phyloP scores from a whole-genome alignment of 2,113 vertebrate genomes.

The Pituophis catenifer region DNA sequence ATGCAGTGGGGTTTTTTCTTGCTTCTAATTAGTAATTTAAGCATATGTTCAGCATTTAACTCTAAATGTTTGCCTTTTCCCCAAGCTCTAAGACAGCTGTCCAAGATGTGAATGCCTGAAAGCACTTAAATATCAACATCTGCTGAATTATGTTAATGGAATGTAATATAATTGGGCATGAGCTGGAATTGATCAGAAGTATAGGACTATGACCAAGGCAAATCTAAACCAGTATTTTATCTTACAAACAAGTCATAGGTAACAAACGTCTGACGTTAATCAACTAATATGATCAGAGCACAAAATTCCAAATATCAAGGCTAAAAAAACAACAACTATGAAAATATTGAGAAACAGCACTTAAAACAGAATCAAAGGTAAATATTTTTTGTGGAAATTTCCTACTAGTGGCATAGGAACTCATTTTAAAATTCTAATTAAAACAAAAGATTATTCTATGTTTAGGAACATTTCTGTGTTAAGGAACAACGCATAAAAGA shows the following conservation, averaged over 20 bases:
- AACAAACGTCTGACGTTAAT: constrained; percentile 43
- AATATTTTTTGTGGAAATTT: background rate
- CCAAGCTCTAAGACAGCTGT: constrained; percentile 84
- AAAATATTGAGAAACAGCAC: background rate
- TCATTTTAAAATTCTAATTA: background rate
- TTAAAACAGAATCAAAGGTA: background rate
- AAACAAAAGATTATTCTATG: background rate
- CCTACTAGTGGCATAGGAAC: background rate
- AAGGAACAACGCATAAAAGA: background rate
- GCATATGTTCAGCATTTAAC: constrained; percentile 87
- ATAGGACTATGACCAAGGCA: constrained; percentile 74
- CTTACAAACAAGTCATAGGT: constrained; percentile 62
- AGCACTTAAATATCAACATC: constrained; percentile 88
- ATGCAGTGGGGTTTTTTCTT: constrained; percentile 76
- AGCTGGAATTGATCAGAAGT: constrained; percentile 78
- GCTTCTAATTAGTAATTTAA: constrained; percentile 86
- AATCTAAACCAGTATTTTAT: constrained; percentile 63
- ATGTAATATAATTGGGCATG: constrained; percentile 82
- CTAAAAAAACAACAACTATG: background rate
- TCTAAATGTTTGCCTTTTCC: constrained; percentile 86
- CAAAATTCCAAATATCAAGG: background rate
- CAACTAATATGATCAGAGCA: constrained; percentile 46
- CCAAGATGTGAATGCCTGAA: constrained; percentile 81
- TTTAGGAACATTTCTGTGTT: background rate
- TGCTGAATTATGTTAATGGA: constrained; percentile 86